phyloP scores from a whole-genome alignment of 2,888 invertebrate species.

The Crepidodera aurea region DNA sequence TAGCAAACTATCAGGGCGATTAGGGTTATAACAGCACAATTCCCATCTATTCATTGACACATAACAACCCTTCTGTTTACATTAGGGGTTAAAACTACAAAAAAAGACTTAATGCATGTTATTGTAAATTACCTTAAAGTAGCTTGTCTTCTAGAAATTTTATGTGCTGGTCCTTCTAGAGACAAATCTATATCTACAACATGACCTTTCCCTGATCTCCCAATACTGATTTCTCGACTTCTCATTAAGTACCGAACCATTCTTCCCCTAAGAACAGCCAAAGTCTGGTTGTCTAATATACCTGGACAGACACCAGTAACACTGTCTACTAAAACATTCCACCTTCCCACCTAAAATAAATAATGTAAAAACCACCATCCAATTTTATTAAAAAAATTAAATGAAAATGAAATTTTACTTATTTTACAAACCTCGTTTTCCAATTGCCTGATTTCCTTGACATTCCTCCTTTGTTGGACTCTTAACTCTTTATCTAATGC shows the following conservation, averaged over 20 bases:
- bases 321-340: conserved; percentile 93
- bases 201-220: conserved; percentile 87
- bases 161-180: conserved; percentile 93
- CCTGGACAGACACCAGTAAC: conserved; percentile 84
- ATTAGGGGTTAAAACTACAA: too few species aligned
- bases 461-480: conserved; percentile 69
- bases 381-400: too few species aligned
- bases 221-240: conserved; percentile 93
- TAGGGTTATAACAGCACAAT: too few species aligned
- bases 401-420: too few species aligned
- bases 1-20: too few species aligned
- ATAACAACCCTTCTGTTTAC: too few species aligned
- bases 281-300: conserved; percentile 92
- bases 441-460: conserved; percentile 79
- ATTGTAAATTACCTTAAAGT: conserved; percentile 78
- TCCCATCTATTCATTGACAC: too few species aligned
- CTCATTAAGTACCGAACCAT: conserved; percentile 94
- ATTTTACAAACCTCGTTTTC: conserved; percentile 80
- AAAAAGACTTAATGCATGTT: too few species aligned
- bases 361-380: too few species aligned
- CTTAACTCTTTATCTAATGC: conserved; percentile 80
- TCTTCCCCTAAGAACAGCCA: conserved; percentile 90
- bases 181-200: conserved; percentile 92
- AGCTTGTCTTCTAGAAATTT: conserved; percentile 92
- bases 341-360: conserved; percentile 63